A percentile compares a stretch with the other conserved stretches of the same genome.
phyloP scores from a whole-genome alignment of 1,140 invertebrate species.

The Frieseomelitta varia region DNA sequence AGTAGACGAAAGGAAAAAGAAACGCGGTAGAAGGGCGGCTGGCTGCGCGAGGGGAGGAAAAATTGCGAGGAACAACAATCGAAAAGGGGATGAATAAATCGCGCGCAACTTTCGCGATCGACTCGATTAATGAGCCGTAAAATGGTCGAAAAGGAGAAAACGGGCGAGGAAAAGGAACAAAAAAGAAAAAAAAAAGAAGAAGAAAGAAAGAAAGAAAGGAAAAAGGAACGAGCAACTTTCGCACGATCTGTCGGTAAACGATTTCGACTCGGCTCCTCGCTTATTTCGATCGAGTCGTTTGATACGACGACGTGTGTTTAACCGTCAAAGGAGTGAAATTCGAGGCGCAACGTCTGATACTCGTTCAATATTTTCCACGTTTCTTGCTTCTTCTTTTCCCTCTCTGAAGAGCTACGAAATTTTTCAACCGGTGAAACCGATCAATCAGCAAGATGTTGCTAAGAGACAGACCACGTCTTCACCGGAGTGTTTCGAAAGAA shows the following conservation, averaged over 20 bases:
- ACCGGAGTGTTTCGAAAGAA: no score
- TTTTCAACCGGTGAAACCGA: neutral
- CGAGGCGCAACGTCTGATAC: neutral
- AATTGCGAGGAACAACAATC: neutral
- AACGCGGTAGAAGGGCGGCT: neutral
- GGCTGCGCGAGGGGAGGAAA: neutral
- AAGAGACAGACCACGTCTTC: no score
- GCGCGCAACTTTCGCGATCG: slow-evolving; percentile 3
- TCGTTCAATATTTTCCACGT: neutral
- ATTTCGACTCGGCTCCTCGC: neutral
- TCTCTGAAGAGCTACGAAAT: neutral
- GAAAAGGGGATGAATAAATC: slow-evolving; percentile 17
- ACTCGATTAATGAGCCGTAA: slow-evolving; percentile 24
- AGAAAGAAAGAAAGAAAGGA: no score
- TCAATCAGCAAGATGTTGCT: no score
- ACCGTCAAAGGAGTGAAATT: neutral
- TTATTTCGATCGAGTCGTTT: neutral
- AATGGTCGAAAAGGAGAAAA: neutral
- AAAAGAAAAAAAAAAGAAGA: no score
- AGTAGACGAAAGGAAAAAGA: neutral
- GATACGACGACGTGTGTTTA: neutral
- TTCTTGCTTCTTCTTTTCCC: no score
- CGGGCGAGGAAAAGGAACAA: neutral
- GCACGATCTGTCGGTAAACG: neutral
- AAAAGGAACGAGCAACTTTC: neutral